Conservation (phyloP, 53 echinoderm and acorn worm species). For the Zoroaster sp. region DNA sequence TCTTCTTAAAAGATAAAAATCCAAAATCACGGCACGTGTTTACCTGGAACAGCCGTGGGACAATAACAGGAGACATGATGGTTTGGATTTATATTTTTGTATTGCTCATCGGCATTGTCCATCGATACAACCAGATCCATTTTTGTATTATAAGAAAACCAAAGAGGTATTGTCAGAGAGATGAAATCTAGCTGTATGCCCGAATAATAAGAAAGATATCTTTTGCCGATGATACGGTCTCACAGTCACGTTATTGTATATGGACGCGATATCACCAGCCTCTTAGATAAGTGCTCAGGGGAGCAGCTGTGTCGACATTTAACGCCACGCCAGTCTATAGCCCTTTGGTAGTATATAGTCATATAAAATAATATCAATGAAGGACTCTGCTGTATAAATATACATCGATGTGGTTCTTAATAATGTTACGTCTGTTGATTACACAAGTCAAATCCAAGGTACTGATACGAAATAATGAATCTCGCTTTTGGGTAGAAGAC, state of each 20-base stretch:
- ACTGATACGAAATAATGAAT: too few relatives aligned
- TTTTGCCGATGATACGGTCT: background rate
- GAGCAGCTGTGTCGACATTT: conserved; percentile 27
- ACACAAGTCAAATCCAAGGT: background rate
- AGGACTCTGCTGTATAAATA: background rate
- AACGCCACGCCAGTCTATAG: background rate
- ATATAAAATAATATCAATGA: conserved; percentile 4
- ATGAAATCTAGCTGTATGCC: background rate
- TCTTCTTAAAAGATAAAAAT: background rate
- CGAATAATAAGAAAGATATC: background rate
- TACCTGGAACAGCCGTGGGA: background rate
- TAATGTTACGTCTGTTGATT: background rate
- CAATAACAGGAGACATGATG: background rate
- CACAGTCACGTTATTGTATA: background rate
- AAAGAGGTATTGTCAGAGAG: background rate
- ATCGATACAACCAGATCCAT: background rate
- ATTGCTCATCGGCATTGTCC: background rate
- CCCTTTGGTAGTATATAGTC: background rate
- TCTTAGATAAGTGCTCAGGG: background rate
- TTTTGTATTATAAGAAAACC: background rate
- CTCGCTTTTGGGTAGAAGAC: too few relatives aligned
- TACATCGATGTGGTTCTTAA: background rate
- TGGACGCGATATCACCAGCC: background rate
- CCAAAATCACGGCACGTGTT: background rate
- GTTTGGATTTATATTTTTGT: too few relatives aligned